Conservation (phyloP, 2,888 invertebrate species). For the Chaetogeoica ovagalla region DNA sequence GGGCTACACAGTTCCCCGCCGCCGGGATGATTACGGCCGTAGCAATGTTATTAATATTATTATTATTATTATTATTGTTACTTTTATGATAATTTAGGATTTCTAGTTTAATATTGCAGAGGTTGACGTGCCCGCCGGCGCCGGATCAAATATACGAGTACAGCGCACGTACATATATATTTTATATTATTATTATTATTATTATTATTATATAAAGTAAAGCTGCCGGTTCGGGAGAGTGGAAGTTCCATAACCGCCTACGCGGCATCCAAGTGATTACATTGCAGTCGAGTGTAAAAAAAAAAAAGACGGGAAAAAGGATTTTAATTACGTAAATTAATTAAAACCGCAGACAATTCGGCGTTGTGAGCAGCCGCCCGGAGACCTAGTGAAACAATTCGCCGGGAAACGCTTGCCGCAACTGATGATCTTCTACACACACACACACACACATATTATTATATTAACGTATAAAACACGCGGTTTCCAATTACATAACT, state of each 20-base stretch:
- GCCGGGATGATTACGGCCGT: no score
- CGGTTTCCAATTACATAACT: neutral
- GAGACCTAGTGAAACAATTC: neutral
- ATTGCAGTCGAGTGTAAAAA: neutral
- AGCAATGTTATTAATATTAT: no score
- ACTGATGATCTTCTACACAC: no score
- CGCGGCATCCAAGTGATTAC: conserved; percentile 13
- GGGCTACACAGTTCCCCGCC: neutral
- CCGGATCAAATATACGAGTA: no score
- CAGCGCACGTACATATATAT: no score
- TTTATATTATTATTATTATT: no score
- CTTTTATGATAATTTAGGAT: neutral
- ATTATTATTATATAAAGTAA: no score
- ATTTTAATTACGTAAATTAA: conserved; percentile 22
- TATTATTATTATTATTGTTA: no score
- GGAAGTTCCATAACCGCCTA: no score
- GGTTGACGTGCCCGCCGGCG: neutral
- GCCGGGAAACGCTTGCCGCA: neutral
- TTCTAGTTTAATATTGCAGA: conserved; percentile 1
- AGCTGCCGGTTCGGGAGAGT: no score
- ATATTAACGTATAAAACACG: neutral
- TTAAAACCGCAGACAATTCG: conserved; percentile 3
- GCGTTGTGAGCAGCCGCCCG: no score
- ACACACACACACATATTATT: no score
- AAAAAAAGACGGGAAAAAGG: neutral